These are phyloP conservation scores for Channa striata DNA, from an alignment of 2,797 vertebrate genomes.

Conservation along the genomic window DNA sequence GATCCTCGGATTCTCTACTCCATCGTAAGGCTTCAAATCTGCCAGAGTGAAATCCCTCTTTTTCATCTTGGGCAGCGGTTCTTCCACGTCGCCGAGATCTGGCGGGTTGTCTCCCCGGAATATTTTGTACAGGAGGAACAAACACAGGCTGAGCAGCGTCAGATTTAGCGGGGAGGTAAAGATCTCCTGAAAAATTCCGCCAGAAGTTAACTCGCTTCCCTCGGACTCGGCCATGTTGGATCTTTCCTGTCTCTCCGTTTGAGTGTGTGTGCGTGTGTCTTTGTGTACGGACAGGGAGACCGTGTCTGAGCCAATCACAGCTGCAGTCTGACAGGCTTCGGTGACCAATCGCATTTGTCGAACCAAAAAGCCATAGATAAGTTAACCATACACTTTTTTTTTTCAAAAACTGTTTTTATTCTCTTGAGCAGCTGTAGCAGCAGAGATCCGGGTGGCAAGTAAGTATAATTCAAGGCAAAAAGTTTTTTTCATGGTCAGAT, in stretches of 20 bases:
- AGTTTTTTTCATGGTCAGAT: too few relatives aligned
- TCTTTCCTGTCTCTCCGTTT: conserved; percentile 20
- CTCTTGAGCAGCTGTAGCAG: too few relatives aligned
- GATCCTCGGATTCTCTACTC: conserved; percentile 87
- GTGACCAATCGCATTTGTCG: conserved; percentile 41
- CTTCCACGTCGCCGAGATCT: conserved; percentile 78
- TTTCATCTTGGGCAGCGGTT: conserved; percentile 87
- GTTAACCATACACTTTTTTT: too few relatives aligned
- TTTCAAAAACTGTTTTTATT: too few relatives aligned
- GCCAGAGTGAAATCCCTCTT: conserved; percentile 91
- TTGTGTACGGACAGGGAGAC: background rate
- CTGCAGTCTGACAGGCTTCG: background rate
- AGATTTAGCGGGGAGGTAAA: conserved; percentile 93
- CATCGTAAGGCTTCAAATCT: conserved; percentile 90
- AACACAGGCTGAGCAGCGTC: conserved; percentile 90
- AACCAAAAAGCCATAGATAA: background rate
- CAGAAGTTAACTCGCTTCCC: conserved; percentile 74
- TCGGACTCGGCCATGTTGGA: conserved; percentile 84
- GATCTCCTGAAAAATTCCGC: conserved; percentile 89
- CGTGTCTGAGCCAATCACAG: conserved; percentile 56
- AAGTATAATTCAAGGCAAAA: too few relatives aligned
- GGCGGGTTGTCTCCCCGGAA: conserved; percentile 88
- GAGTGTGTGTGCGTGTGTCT: background rate
- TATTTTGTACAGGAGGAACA: conserved; percentile 94
- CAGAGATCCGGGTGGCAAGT: too few relatives aligned